Evolutionary conservation across 2,797 vertebrate species (phyloP).

Genomic region (Platyrinchus mystaceus): DNA sequence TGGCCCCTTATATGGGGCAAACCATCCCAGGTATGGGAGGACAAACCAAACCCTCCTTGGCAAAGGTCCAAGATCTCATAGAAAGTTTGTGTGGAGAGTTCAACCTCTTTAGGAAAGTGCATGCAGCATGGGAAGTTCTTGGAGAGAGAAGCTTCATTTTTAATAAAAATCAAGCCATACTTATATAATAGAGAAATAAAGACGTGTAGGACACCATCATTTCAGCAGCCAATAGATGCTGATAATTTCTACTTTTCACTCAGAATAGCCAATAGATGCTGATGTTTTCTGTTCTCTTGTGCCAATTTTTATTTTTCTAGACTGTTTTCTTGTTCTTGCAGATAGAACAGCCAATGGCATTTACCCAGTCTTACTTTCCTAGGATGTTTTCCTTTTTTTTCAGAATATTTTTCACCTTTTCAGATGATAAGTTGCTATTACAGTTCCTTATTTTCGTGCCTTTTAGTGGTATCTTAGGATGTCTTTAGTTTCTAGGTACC

Average conservation of each 20-base stretch:
- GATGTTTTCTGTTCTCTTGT: not conserved
- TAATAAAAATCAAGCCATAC: not conserved
- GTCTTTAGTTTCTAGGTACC: not conserved
- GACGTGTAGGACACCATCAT: not conserved
- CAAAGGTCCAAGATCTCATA: not conserved
- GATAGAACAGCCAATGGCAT: not conserved
- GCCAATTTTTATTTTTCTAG: not conserved
- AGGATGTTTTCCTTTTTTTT: not conserved
- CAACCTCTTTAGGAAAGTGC: not conserved
- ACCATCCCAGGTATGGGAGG: not conserved
- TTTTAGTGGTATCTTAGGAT: not conserved
- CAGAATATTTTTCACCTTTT: not conserved
- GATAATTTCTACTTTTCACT: not conserved
- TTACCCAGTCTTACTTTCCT: not conserved
- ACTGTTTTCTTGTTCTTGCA: not conserved
- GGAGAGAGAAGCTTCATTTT: not conserved
- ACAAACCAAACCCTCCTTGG: not conserved
- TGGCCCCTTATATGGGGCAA: not conserved
- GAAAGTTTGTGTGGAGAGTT: not conserved
- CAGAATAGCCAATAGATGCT: not conserved
- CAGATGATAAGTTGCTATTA: not conserved
- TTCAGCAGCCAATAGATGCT: not conserved
- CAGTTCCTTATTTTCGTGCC: not conserved
- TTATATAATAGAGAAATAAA: not conserved
- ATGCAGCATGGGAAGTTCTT: not conserved